Base-by-base conservation (phyloP, 2,113 vertebrate species). In the Alosa alosa region DNA sequence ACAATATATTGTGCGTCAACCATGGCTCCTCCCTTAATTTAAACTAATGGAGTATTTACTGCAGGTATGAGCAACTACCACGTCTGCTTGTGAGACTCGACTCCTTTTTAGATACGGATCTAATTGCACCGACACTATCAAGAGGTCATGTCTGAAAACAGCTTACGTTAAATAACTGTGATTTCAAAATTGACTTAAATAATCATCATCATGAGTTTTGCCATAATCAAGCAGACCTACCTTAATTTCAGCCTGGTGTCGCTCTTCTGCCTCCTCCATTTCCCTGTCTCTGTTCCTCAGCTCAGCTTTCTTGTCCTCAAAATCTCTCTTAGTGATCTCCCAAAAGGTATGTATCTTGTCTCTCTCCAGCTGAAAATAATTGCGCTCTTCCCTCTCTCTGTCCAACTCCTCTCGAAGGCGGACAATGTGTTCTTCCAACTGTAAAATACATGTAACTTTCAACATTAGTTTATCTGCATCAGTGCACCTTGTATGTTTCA, bases 361-460 rank as follows among this genome's bases (percentile, higher is more conserved):
- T 0, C 96, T 93, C 88, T 99, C 97, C 87, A 98, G 92, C 92
- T 99, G 97, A 89, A 98, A 98, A 25, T 97, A 98, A 91, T 96
- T 99, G 7, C 97, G 96, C 83, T 99, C 98, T 84, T 97, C 96
- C 49, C 97, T 93, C 84, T 98, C 97, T 0, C 96, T 92, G 75
- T 99, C 97, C 91, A 99, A 94, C 91, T 99, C 97, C 87, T 98
- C 95, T 20, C 95, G 94, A 2, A 99, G 91, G 0, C 88, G 95
- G 0, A 22, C 11, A 0, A 97, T 88, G 0, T 99, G 96, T 7
- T 97, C 94, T 87, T 97, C 95, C 90, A 99, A 90, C 98, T 99
- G 90, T n/a, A 75, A 9, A 89, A 22, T 85, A 84, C 52, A 86
- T 31, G 49, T 4, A 18, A 41, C 85, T 87, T 25, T 86, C 17